These are phyloP conservation scores for Tetramorium simillimum DNA, from an alignment of 1,140 invertebrate genomes.

Conservation along the genomic window DNA sequence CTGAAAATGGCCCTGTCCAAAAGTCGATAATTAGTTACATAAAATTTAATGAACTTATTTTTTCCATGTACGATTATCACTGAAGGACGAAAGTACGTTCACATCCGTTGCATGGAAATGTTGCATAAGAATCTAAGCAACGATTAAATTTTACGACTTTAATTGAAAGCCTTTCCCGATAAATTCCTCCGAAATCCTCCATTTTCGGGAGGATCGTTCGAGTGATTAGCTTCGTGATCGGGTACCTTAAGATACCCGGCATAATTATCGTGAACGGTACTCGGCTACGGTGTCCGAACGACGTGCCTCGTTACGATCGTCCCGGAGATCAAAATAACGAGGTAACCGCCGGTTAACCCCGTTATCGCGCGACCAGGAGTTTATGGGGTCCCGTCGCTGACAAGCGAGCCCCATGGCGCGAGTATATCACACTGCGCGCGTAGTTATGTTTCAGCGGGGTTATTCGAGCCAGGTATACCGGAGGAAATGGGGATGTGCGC, in stretches of 20 bases:
- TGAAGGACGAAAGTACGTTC: not conserved
- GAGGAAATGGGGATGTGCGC: not conserved
- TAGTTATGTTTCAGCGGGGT: constrained; percentile 77
- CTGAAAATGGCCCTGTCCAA: too few relatives aligned
- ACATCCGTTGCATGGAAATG: not conserved
- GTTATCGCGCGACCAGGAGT: constrained; percentile 76
- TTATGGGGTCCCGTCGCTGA: constrained; percentile 77
- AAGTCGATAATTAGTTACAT: too few relatives aligned
- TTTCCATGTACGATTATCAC: not conserved
- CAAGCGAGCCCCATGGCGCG: constrained; percentile 80
- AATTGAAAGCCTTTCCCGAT: not conserved
- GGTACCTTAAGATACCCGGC: not conserved
- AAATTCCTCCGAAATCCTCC: not conserved
- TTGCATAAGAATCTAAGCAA: not conserved
- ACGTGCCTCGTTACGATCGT: constrained; percentile 66
- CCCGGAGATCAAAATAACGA: constrained; percentile 68
- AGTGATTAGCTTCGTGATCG: constrained; percentile 1
- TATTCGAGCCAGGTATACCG: constrained; percentile 57
- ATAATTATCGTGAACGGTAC: constrained; percentile 20
- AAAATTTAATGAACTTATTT: too few relatives aligned
- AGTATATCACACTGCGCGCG: constrained; percentile 77
- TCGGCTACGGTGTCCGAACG: not conserved
- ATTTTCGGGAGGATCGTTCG: not conserved
- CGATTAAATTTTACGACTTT: not conserved
- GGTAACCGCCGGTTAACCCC: constrained; percentile 72